Percentiles rank a stretch among this genome's conserved stretches.
Evolutionary conservation across 1,140 invertebrate genomes (phyloP).

Genomic region (Leptestheria dahalacensis): DNA sequence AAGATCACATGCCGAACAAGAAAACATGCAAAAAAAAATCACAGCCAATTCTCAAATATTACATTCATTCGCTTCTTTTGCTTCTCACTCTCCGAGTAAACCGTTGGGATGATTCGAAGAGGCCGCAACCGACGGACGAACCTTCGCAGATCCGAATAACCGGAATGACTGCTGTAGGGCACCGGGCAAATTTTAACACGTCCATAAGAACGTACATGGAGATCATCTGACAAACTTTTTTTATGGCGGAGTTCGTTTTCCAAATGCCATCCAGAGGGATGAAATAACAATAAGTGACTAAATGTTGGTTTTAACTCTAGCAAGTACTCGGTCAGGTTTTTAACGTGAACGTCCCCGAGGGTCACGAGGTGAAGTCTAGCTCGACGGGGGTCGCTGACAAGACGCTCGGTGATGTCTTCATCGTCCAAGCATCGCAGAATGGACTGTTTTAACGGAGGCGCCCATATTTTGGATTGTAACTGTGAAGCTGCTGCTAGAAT

Average conservation of each 20-base stretch:
- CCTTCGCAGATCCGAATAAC: neutral
- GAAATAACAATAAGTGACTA: neutral
- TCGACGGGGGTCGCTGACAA: neutral
- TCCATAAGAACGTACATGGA: neutral
- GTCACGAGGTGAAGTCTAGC: neutral
- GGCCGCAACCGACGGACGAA: constrained; percentile 1
- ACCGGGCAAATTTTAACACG: neutral
- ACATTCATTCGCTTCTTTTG: neutral
- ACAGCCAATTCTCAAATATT: too few relatives aligned
- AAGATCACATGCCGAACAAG: too few relatives aligned
- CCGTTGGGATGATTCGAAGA: too few relatives aligned
- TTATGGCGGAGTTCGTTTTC: neutral
- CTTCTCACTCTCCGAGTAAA: neutral
- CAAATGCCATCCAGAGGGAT: neutral
- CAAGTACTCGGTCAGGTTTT: neutral
- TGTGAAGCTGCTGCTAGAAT: neutral
- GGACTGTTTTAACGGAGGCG: neutral
- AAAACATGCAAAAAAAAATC: too few relatives aligned
- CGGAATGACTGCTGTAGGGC: neutral
- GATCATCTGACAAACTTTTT: neutral
- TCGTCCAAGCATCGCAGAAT: neutral
- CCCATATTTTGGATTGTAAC: neutral
- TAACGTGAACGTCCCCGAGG: neutral
- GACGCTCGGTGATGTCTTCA: neutral
- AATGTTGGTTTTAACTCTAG: neutral